phyloP scores from a whole-genome alignment of 1,140 invertebrate species.

The Sminthurinus signatus region DNA sequence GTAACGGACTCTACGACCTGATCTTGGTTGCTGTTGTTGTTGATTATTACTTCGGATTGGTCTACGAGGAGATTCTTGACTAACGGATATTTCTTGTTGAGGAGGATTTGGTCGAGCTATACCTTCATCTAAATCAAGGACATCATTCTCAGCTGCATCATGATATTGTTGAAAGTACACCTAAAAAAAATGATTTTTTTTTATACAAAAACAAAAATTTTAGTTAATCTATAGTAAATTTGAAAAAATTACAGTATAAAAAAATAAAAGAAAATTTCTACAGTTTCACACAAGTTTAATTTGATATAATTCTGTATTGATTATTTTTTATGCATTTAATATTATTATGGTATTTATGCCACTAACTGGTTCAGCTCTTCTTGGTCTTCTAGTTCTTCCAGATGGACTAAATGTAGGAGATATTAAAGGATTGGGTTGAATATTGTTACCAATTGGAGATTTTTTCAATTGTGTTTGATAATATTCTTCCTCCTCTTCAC shows the following conservation, averaged over 20 bases:
- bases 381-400: constrained; percentile 23
- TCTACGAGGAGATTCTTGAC: constrained; percentile 22
- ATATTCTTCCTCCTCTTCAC: constrained; percentile 40
- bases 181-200: neutral
- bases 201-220: neutral
- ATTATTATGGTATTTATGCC: neutral
- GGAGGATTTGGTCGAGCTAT: constrained; percentile 34
- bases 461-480: constrained; percentile 19
- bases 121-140: constrained; percentile 37
- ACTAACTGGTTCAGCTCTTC: constrained; percentile 25
- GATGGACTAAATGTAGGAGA: constrained; percentile 16
- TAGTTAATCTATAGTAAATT: neutral
- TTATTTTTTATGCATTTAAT: too few species aligned
- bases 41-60: neutral
- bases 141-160: neutral
- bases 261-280: too few species aligned
- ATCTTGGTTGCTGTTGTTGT: neutral
- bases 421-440: neutral
- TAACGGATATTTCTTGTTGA: constrained; percentile 36
- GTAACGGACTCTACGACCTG: constrained; percentile 14
- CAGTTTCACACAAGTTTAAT: too few species aligned
- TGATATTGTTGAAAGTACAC: neutral
- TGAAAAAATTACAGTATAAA: too few species aligned
- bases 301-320: too few species aligned
- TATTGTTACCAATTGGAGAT: neutral